Evolutionary conservation across 2,797 vertebrate species (phyloP).

Genomic region (Scyliorhinus canicula): DNA sequence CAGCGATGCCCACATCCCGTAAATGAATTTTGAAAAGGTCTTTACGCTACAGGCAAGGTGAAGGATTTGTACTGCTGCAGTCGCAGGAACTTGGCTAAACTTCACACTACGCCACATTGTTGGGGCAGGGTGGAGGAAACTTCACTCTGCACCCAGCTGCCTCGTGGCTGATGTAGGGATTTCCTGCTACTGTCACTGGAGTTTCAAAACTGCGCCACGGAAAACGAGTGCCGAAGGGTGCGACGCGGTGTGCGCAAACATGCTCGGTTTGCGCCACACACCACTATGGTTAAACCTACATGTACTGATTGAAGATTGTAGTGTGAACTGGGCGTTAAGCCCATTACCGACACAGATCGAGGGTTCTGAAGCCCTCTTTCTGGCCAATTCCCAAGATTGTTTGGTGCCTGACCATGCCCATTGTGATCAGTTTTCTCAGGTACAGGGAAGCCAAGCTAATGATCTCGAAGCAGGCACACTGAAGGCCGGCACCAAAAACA

Average conservation of each 20-base stretch:
- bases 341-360: neutral
- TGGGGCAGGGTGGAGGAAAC: neutral
- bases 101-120: neutral
- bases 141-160: neutral
- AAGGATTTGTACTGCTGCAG: neutral
- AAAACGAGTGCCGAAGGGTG: neutral
- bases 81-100: neutral
- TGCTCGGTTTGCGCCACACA: no score
- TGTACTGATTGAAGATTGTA: neutral
- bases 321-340: no score
- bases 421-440: neutral
- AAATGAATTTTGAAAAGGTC: no score
- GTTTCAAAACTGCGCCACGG: neutral
- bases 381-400: neutral
- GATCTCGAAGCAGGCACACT: no score
- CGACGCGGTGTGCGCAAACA: neutral
- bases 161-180: neutral
- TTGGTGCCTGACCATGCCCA: no score
- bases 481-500: neutral
- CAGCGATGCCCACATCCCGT: no score
- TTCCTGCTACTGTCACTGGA: neutral
- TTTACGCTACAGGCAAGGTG: no score
- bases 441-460: neutral
- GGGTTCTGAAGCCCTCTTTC: no score
- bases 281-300: neutral